Evolutionary conservation across 2,888 invertebrate species (phyloP), one percentile per base, ranked within the genome.

Genomic region (Caenorhabditis virilis): DNA sequence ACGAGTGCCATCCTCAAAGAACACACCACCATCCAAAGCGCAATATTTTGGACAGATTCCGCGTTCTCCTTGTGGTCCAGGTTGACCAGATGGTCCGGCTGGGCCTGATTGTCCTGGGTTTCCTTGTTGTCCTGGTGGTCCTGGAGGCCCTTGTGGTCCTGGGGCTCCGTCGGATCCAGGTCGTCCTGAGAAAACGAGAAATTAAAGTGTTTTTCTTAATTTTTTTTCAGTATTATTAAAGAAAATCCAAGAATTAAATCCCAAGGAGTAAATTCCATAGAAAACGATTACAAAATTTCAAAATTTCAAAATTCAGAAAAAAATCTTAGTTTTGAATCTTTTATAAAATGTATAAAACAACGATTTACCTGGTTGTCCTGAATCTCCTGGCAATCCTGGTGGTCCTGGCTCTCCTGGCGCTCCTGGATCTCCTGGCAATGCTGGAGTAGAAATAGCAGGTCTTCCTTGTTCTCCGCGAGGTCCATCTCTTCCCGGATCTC

Each of bases 351-450:
- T n/a, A n/a, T n/a, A n/a, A 30, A 30, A 30, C 6, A 30, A 13
- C 16, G 46, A 11, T 23, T 18, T 4, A 35, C 74, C 74, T 18
- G 71, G 49, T 58, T 78, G 77, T 59, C 80, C 80, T 23, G 59
- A 60, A 22, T 79, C 78, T 65, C 78, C 79, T 30, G 80, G 81
- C 26, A 79, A 67, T 54, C 81, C 81, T n/a, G 68, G 69, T 23
- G 74, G 79, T 71, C 77, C 80, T 27, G 76, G 66, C 62, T 82
- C 79, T 69, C 82, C 81, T 36, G 78, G 74, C 35, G 74, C 69
- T 68, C 82, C 82, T 16, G 81, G 78, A 59, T 81, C 82, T 72
- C 82, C 82, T 23, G 82, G 82, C n/a, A 78, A 51, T 7, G 80
- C 78, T 6, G 82, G 82, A 2, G 80, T 80, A 15, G 79, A 78